Conservation (phyloP, 2,888 invertebrate species). For the Octodonta nipae region DNA sequence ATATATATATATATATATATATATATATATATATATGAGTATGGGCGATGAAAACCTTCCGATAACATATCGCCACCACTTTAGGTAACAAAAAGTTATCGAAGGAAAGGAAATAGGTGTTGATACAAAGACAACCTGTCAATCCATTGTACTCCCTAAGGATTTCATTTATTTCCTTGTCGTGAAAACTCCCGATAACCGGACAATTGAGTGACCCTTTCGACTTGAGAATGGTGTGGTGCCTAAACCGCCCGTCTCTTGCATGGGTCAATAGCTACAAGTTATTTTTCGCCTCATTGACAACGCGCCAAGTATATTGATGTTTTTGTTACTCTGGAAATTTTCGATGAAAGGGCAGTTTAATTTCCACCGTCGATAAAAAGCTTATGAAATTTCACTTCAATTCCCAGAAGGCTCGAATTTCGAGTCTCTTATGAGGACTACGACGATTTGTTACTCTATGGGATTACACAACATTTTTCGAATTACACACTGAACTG, state of each 20-base stretch:
- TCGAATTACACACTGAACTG: too few relatives aligned
- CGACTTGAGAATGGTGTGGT: too few relatives aligned
- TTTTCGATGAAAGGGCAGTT: too few relatives aligned
- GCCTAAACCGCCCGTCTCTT: too few relatives aligned
- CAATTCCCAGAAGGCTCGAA: too few relatives aligned
- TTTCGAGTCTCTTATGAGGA: too few relatives aligned
- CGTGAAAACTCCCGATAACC: constrained; percentile 24
- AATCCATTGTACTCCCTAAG: constrained; percentile 23
- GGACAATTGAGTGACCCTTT: constrained; percentile 23
- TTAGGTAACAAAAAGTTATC: constrained; percentile 11
- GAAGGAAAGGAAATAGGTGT: constrained; percentile 16
- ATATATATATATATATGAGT: too few relatives aligned
- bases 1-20: too few relatives aligned
- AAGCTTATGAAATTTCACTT: too few relatives aligned
- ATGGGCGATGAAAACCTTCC: constrained; percentile 9
- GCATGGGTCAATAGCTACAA: constrained; percentile 21
- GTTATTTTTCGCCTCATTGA: constrained; percentile 21
- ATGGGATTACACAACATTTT: too few relatives aligned
- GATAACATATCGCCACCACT: constrained; percentile 14
- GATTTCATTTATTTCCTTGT: constrained; percentile 26
- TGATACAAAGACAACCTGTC: constrained; percentile 21
- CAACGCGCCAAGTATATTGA: constrained; percentile 7
- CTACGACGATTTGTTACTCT: too few relatives aligned
- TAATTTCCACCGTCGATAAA: too few relatives aligned
- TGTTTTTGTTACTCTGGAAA: constrained; percentile 1